Evolutionary conservation across 2,797 vertebrate genomes (phyloP).

Genomic region (Danio aesculapii): DNA sequence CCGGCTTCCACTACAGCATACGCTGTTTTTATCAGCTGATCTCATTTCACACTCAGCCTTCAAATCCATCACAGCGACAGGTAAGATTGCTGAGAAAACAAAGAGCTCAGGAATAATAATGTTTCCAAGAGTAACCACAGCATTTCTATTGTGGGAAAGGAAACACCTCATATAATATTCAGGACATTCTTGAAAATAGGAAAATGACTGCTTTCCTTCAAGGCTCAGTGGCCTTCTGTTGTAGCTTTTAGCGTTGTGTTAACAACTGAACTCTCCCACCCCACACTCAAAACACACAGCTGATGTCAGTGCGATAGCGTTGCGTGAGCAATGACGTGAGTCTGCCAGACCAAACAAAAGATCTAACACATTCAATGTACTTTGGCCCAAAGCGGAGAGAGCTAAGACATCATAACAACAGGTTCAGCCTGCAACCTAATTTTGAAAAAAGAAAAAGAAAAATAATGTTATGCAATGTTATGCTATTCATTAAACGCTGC

Average conservation of each 20-base stretch:
- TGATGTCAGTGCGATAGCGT: slow-evolving; percentile 66
- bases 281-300: slow-evolving; percentile 49
- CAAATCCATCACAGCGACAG: slow-evolving; percentile 55
- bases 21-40: slow-evolving; percentile 31
- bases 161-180: slow-evolving; percentile 45
- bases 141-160: slow-evolving; percentile 56
- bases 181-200: slow-evolving; percentile 45
- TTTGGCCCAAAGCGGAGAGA: slow-evolving; percentile 54
- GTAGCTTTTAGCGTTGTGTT: slow-evolving; percentile 31
- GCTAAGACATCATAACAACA: slow-evolving; percentile 62
- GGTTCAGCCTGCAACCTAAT: slow-evolving; percentile 21
- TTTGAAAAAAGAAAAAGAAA: background rate
- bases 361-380: slow-evolving; percentile 45
- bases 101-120: slow-evolving; percentile 49
- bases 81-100: slow-evolving; percentile 47
- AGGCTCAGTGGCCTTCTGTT: slow-evolving; percentile 39
- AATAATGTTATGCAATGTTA: no score
- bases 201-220: slow-evolving; percentile 50
- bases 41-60: slow-evolving; percentile 34
- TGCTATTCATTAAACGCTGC: background rate
- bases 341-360: slow-evolving; percentile 66
- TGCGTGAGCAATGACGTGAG: slow-evolving; percentile 62
- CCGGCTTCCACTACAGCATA: slow-evolving; percentile 1
- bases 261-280: slow-evolving; percentile 62
- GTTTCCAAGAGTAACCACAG: slow-evolving; percentile 37